A percentile compares a stretch with the other conserved stretches of the same genome.
Conservation (phyloP, 1,140 invertebrate genomes). For the Ceratina calcarata region DNA sequence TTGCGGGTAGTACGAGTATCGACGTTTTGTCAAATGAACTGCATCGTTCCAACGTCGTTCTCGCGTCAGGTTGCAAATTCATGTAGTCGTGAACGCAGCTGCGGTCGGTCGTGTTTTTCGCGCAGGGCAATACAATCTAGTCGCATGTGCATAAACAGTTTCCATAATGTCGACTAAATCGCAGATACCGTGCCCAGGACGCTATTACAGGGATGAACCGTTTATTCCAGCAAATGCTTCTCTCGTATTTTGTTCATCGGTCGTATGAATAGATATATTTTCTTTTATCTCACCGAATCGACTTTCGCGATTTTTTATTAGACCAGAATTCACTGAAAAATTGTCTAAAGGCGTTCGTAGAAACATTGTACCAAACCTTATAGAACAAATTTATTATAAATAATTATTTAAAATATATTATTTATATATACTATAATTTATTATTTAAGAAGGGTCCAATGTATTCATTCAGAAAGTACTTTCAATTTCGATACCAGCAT, state of each 20-base stretch:
- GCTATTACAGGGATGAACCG: neutral
- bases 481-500: too few relatives aligned
- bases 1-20: neutral
- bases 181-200: neutral
- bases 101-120: constrained; percentile 10
- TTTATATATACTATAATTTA: too few relatives aligned
- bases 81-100: neutral
- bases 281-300: too few relatives aligned
- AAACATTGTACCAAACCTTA: too few relatives aligned
- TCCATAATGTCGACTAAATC: constrained; percentile 15
- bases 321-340: too few relatives aligned
- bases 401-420: too few relatives aligned
- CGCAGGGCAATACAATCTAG: neutral
- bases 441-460: too few relatives aligned
- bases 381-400: too few relatives aligned
- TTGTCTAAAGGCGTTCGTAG: too few relatives aligned
- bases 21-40: neutral
- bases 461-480: too few relatives aligned
- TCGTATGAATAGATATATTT: neutral
- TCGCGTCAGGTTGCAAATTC: neutral
- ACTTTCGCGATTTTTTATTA: too few relatives aligned
- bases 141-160: constrained; percentile 11
- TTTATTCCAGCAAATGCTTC: constrained; percentile 7
- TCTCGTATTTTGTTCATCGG: neutral
- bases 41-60: neutral